Evolutionary conservation across 1,140 invertebrate genomes (phyloP).

Genomic region (Ctenoplectra terminalis): DNA sequence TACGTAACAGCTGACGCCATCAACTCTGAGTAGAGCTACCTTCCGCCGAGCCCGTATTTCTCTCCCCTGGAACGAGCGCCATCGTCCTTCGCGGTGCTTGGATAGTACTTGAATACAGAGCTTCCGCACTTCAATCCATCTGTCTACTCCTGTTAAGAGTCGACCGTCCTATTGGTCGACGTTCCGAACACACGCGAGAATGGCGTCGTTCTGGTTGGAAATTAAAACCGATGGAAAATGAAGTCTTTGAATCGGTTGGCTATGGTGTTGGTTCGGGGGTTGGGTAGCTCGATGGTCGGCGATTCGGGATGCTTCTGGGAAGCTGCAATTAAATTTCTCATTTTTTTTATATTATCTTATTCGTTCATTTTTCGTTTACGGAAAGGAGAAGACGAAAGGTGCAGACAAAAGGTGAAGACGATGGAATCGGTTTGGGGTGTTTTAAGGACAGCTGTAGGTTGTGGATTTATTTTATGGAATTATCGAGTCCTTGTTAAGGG

Average conservation of each 20-base stretch:
- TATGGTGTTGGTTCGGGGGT: too few relatives aligned
- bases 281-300: background rate
- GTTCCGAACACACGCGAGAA: slow-evolving; percentile 45
- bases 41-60: slow-evolving; percentile 45
- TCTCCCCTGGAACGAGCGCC: slow-evolving; percentile 46
- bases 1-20: slow-evolving; percentile 79
- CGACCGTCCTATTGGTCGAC: slow-evolving; percentile 47
- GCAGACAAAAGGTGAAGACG: too few relatives aligned
- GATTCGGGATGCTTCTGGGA: background rate
- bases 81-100: slow-evolving; percentile 57
- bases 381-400: background rate
- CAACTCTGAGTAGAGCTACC: slow-evolving; percentile 66
- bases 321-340: background rate
- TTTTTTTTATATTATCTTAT: background rate
- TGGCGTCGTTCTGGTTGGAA: background rate
- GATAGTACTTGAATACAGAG: slow-evolving; percentile 75
- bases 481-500: background rate
- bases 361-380: background rate
- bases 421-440: too few relatives aligned
- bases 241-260: slow-evolving; percentile 40
- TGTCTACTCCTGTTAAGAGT: slow-evolving; percentile 75
- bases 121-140: slow-evolving; percentile 76
- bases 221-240: slow-evolving; percentile 59
- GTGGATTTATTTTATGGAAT: background rate
- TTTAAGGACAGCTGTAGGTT: background rate